Evolutionary conservation across 2,888 invertebrate species (phyloP), one percentile per base, ranked within the genome.

Genomic region (Polia nebulosa): DNA sequence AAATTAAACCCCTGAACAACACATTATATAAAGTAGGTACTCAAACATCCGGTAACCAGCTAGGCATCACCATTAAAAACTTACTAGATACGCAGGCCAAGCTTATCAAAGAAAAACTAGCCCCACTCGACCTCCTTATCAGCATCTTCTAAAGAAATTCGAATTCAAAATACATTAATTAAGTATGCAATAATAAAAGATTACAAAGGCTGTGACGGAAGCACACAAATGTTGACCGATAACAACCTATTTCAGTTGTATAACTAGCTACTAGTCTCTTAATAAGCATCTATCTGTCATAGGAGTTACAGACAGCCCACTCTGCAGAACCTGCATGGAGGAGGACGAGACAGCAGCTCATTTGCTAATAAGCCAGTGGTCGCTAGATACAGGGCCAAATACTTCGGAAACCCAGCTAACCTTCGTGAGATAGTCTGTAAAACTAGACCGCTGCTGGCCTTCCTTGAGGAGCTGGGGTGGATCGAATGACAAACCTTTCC

Each of bases 181-280:
- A 59, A 15, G 27, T 45, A 45, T 55, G 58, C 32, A 75, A 75
- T 75, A 71, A 72, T 58, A 58, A 68, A 53, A 67, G 60, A 72
- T 73, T 65, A 68, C 51, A 66, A 47, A 55, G 32, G n/a, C 74
- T 55, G 58, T 70, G 71, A 77, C 73, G 60, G 65, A 67, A 65
- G 39, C 64, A 59, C 1, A 52, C 25, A 53, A 41, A 39, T 49
- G 29, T 75, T 78, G 78, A 59, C 66, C 71, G 71, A 71, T 72
- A 69, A 59, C 49, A 58, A 47, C 25, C 36, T 29, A 29, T 68
- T 62, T 62, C 36, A n/a, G n/a, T n/a, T n/a, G n/a, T n/a, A n/a
- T n/a, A n/a, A n/a, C n/a, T n/a, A n/a, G n/a, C n/a, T n/a, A n/a
- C n/a, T n/a, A n/a, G n/a, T n/a, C n/a, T n/a, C n/a, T n/a, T n/a